Conservation (phyloP, 2,888 invertebrate genomes). For the Eupithecia abbreviata region DNA sequence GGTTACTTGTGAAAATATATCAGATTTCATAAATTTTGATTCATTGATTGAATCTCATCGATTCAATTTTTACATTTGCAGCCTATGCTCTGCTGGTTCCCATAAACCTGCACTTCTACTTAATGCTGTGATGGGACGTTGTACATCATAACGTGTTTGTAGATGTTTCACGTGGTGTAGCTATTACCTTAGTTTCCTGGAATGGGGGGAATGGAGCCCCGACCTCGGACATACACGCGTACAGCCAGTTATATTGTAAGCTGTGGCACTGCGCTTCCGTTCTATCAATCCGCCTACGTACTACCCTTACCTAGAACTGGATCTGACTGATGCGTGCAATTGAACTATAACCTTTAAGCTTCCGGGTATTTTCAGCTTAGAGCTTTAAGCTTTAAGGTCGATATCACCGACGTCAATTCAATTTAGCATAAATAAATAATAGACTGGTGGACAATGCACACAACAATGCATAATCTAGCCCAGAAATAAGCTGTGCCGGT, state of each 20-base stretch:
- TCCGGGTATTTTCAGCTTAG: background rate
- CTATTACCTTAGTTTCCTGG: slow-evolving; percentile 15
- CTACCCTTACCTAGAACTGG: slow-evolving; percentile 7
- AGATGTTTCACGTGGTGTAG: slow-evolving; percentile 16
- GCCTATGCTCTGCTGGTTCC: background rate
- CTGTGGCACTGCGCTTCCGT: slow-evolving; percentile 38
- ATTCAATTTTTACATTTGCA: background rate
- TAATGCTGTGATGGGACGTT: background rate
- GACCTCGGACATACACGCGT: slow-evolving; percentile 33
- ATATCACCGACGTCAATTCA: background rate
- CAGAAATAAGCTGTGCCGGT: too few species aligned
- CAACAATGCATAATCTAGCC: too few species aligned
- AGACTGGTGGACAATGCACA: too few species aligned
- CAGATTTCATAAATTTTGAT: background rate
- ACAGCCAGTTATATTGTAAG: slow-evolving; percentile 8
- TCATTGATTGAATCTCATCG: background rate
- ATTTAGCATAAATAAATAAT: background rate
- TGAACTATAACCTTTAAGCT: slow-evolving; percentile 12
- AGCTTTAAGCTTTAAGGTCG: background rate
- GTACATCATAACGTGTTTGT: slow-evolving; percentile 12
- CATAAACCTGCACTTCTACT: background rate
- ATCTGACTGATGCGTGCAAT: background rate
- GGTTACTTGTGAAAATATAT: background rate
- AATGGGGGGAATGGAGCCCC: slow-evolving; percentile 17
- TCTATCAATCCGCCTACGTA: slow-evolving; percentile 35